Base-by-base conservation (phyloP, 2,888 invertebrate genomes). In the Pimpla rufipes region DNA sequence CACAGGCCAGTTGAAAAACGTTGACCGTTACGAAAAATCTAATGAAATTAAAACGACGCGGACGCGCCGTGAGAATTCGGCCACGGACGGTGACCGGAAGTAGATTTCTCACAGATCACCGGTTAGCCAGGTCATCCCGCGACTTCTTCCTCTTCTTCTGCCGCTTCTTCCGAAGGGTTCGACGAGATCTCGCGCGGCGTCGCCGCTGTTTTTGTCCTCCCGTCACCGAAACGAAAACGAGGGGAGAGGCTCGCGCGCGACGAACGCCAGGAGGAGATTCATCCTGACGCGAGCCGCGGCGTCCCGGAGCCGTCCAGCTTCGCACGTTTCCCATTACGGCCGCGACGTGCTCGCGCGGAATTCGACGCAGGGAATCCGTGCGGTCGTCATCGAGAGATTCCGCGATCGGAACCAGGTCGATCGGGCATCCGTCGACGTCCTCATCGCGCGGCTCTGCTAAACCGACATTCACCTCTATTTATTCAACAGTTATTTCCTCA, bases 101-200 rank as follows among this genome's bases (percentile, higher is more conserved):
- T 85, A 84, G 85, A 29, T 29, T 86, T 82, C 82, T 86, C 83
- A 86, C 89, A 88, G 88, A 84, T 88, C 85, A 85, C 77, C 87
- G 87, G 73, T 52, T 88, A 90, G 89, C 82, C 88, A 80, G 89
- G 90, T 90, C 90, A 87, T 74, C 64, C 45, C 5, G 29, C 29
- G 29, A 29, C 29, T 76, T 59, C 55, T 73, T 64, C 11, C 45
- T 21, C 16, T 50, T 21, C 50, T 55, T 66, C 42, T 21, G 47
- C 75, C 18, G 62, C 47, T 35, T 76, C 47, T 55, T 29, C 29
- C 29, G 29, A 8, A 37, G 18, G 42, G 40, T 37, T 50, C 73
- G 68, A n/a, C 77, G 66, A 57, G 59, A 68, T 78, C 71, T 79
- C 62, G 57, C 47, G n/a, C 84, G 68, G 77, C 68, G 29, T 29